phyloP scores from a whole-genome alignment of 2,888 invertebrate genomes.

The Parnassius apollo region DNA sequence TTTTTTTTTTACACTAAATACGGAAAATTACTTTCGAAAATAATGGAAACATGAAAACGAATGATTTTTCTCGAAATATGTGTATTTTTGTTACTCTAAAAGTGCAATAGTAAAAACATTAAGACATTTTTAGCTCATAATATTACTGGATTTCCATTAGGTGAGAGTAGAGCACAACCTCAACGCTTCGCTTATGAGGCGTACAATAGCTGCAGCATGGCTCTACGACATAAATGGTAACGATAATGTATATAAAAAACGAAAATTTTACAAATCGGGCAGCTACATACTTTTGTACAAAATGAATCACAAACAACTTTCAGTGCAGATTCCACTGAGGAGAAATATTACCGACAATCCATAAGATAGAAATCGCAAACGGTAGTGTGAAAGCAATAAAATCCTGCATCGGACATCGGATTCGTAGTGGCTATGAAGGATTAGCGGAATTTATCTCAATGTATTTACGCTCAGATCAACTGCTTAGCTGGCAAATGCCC shows the following conservation, averaged over 20 bases:
- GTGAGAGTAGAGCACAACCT: too few species aligned
- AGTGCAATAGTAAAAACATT: too few species aligned
- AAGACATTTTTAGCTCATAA: too few species aligned
- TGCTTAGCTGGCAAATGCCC: conserved; percentile 30
- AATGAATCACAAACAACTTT: conserved; percentile 2
- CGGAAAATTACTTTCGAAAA: too few species aligned
- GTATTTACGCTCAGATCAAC: conserved; percentile 25
- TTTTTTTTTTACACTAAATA: too few species aligned
- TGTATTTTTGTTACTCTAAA: too few species aligned
- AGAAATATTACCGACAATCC: conserved; percentile 12
- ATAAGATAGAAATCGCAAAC: conserved; percentile 8
- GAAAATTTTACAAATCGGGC: conserved; percentile 15
- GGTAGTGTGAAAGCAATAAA: conserved; percentile 18
- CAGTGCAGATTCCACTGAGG: conserved; percentile 1
- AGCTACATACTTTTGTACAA: conserved; percentile 7
- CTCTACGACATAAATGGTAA: too few species aligned
- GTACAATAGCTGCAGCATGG: too few species aligned
- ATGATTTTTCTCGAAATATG: too few species aligned
- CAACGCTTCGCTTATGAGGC: too few species aligned
- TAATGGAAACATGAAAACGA: too few species aligned
- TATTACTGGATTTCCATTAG: too few species aligned
- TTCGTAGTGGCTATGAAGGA: conserved; percentile 26
- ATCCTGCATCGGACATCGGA: conserved; percentile 14
- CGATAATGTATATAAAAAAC: background rate
- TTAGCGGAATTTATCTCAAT: conserved; percentile 31